Evolutionary conservation across 2,888 invertebrate genomes (phyloP), one percentile per base, ranked within the genome.

Genomic region (Epinotia brunnichana): DNA sequence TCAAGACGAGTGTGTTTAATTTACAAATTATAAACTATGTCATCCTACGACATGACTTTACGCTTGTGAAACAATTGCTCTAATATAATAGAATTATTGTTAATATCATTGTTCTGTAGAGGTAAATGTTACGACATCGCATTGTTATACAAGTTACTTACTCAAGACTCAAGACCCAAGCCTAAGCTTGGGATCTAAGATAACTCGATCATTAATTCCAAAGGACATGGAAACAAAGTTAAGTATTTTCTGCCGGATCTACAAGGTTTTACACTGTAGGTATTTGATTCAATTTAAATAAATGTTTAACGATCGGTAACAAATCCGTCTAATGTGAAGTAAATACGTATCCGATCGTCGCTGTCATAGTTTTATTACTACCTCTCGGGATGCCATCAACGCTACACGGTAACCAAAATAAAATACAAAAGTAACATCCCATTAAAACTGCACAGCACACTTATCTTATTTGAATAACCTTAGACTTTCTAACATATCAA

Each of bases 401-500:
- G 3, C 2, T 53, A 3, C 35, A 35, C 7, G 15, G 10, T 53
- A 17, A 53, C 1, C 54, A 10, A 21, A 21, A 10, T 35, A n/a
- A 9, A n/a, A 39, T n/a, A 29, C 9, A 48, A 10, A 29, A 17
- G 17, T 11, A 51, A 63, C 7, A 63, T 39, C 39, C 17, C 13
- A n/a, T 17, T 29, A 51, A 17, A 63, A 19, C 51, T 39, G 15
- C 13, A 54, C 39, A 64, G 19, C 13, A 54, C 39, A 64, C 35
- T 39, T 39, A 41, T 41, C 21, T 17, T 57, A 63, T 44, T 70
- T 48, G 13, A 59, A 64, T 64, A 54, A 44, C 66, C 60, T 66
- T 67, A 41, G 21, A 35, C 61, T 54, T 67, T 72, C 41, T 72
- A 56, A 67, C 21, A 17, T 44, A 71, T 54, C 67, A 71, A 67